Base-by-base conservation (phyloP, 2,888 invertebrate species). In the Autographa pulchrina region DNA sequence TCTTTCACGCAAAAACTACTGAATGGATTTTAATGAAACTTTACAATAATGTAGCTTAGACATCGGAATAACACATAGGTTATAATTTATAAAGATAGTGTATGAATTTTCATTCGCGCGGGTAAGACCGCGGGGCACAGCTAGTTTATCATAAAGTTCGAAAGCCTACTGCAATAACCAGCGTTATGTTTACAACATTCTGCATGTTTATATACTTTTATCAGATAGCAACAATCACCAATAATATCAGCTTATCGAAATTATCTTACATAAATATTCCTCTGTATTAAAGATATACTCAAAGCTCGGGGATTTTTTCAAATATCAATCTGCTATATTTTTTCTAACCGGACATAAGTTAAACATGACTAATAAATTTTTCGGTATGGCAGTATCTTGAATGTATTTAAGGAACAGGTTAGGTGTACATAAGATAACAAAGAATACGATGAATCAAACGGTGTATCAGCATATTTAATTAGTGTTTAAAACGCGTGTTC, bases 401-500 rank as follows among this genome's bases (percentile, higher is more conserved):
- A 80, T 66, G n/a, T 48, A 60, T 74, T 77, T 79, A 65, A 80
- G 52, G 72, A 78, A 73, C 74, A 78, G 78, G 71, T 71, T 71
- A 75, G 38, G 62, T 77, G 78, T 69, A 83, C 67, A 65, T 25
- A 62, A 72, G 74, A 83, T 77, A 80, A 77, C 69, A 68, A 76
- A 77, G 63, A 72, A 56, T 74, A 71, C 69, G 61, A 78, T 72
- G 69, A 80, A 85, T 77, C 78, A 78, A 82, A 73, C 70, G 41
- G 72, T 62, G 64, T 74, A 62, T 58, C 41, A 70, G 31, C 75
- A 56, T 74, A 72, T 71, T 77, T 77, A 82, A 81, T 78, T 75
- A 82, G 74, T 71, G 72, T 80, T 80, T 80, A 77, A 74, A 80
- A 77, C 73, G 80, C 72, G 78, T 80, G 59, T 80, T 81, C 66